These are phyloP conservation scores for Andrena bicolor DNA, from an alignment of 2,888 invertebrate species.

Conservation along the genomic window DNA sequence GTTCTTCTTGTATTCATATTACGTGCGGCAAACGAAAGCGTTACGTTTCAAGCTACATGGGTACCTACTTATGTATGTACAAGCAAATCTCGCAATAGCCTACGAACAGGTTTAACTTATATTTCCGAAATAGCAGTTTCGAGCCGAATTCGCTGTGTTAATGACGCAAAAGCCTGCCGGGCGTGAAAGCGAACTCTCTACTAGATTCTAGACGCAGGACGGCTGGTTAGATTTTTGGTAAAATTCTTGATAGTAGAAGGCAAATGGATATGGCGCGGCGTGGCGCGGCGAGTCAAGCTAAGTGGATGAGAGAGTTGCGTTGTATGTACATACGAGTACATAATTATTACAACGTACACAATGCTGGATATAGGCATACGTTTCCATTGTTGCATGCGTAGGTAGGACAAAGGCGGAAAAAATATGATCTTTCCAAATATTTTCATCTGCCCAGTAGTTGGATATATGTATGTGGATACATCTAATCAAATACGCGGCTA, in stretches of 20 bases:
- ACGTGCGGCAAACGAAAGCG: conserved; percentile 40
- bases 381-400: no score
- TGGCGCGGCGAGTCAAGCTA: neutral
- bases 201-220: conserved; percentile 35
- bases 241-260: conserved; percentile 28
- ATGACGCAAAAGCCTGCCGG: conserved; percentile 67
- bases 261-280: neutral
- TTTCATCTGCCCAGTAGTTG: no score
- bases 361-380: no score
- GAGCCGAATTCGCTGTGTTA: conserved; percentile 45
- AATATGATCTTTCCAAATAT: neutral
- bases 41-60: conserved; percentile 11
- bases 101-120: conserved; percentile 42
- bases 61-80: no score
- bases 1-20: conserved; percentile 13
- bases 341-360: neutral
- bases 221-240: conserved; percentile 61
- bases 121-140: conserved; percentile 42
- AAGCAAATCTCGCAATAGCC: conserved; percentile 50
- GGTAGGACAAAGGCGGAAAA: neutral
- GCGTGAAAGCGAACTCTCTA: conserved; percentile 70
- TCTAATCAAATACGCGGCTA: no score
- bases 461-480: no score
- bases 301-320: neutral
- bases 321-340: neutral